Evolutionary conservation across 1,140 invertebrate genomes (phyloP).

Genomic region (Papilio xuthus): DNA sequence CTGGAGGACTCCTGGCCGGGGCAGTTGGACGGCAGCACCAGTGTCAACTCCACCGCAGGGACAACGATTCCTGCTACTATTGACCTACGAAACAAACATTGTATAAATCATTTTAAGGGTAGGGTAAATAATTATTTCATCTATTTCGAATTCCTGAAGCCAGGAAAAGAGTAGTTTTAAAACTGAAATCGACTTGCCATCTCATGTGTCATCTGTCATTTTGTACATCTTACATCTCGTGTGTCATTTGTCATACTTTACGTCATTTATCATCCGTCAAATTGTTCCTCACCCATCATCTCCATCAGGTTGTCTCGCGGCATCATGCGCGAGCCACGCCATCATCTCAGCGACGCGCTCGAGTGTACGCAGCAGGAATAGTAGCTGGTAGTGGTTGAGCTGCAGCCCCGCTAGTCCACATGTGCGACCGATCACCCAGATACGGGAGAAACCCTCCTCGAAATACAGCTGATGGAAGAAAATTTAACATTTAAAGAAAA

Average conservation of each 20-base stretch:
- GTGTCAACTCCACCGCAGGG: constrained; percentile 92
- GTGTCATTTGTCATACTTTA: not conserved
- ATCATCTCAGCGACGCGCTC: constrained; percentile 92
- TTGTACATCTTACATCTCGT: too few species aligned
- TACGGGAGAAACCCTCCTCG: constrained; percentile 64
- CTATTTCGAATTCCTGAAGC: too few species aligned
- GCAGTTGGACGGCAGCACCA: constrained; percentile 91
- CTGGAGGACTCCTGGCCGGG: constrained; percentile 91
- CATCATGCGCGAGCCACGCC: constrained; percentile 90
- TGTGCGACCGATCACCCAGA: constrained; percentile 86
- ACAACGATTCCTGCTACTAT: constrained; percentile 89
- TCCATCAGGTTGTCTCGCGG: constrained; percentile 81
- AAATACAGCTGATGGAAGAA: constrained; percentile 61
- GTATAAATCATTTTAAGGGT: not conserved
- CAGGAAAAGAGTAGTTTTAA: too few species aligned
- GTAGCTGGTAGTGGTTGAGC: constrained; percentile 95
- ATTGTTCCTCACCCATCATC: constrained; percentile 54
- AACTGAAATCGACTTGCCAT: too few species aligned
- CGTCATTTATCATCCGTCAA: not conserved
- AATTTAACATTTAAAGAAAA: not conserved
- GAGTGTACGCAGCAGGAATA: constrained; percentile 92
- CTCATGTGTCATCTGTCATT: too few species aligned
- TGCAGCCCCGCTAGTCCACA: constrained; percentile 92
- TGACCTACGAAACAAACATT: constrained; percentile 76
- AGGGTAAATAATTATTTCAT: too few species aligned